Evolutionary conservation across 2,113 vertebrate species (phyloP).

Genomic region (Sminthopsis crassicaudata): DNA sequence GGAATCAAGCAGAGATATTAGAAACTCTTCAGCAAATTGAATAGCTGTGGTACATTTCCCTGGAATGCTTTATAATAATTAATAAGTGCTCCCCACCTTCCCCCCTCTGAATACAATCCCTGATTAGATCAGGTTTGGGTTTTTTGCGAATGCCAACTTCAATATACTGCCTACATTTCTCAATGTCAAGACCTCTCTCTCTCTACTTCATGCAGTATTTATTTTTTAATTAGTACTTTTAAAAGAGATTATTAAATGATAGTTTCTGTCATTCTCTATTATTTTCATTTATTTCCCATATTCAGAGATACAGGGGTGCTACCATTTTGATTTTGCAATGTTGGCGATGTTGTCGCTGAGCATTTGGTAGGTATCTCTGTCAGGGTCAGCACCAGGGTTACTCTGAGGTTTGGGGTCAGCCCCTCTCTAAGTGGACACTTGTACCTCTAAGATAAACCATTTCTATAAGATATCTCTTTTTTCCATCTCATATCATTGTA

Average conservation of each 20-base stretch:
- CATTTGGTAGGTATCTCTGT: background rate
- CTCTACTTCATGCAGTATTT: background rate
- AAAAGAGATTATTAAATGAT: background rate
- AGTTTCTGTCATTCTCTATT: background rate
- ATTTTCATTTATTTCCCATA: conserved; percentile 24
- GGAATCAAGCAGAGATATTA: conserved; percentile 37
- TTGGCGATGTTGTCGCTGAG: background rate
- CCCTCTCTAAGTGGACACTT: background rate
- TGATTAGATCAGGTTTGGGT: conserved; percentile 13
- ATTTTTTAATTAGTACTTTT: conserved; percentile 44
- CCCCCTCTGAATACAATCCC: background rate
- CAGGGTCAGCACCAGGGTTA: background rate
- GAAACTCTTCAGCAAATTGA: conserved; percentile 36
- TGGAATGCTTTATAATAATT: conserved; percentile 47
- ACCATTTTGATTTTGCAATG: conserved; percentile 2
- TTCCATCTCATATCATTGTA: background rate
- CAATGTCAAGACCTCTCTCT: background rate
- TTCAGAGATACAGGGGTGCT: background rate
- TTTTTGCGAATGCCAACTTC: background rate
- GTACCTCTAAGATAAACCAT: background rate
- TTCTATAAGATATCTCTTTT: background rate
- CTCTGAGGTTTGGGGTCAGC: background rate
- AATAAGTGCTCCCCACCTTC: background rate
- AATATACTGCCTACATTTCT: background rate
- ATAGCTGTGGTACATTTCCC: conserved; percentile 24